Conservation (phyloP, 2,888 invertebrate species). For the Platycheirus albimanus region DNA sequence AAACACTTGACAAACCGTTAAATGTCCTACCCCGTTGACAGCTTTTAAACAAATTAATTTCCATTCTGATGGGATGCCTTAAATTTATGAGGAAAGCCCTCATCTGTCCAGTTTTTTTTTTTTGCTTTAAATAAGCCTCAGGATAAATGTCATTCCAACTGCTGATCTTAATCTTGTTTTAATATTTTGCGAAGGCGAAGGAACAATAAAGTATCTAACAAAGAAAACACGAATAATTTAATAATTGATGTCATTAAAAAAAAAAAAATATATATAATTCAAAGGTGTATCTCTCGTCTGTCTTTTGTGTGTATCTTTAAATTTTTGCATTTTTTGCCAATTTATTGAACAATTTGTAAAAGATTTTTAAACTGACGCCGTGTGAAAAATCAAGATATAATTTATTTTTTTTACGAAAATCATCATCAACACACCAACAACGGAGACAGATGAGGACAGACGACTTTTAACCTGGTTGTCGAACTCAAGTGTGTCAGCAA, state of each 20-base stretch:
- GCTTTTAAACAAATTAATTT: slow-evolving; percentile 18
- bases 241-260: slow-evolving; percentile 7
- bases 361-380: slow-evolving; percentile 34
- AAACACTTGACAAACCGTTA: slow-evolving; percentile 15
- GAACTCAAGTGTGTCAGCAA: neutral
- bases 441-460: too few relatives aligned
- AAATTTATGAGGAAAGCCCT: slow-evolving; percentile 27
- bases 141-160: slow-evolving; percentile 5
- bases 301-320: too few relatives aligned
- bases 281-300: slow-evolving; percentile 3
- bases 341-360: slow-evolving; percentile 20
- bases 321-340: neutral
- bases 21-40: slow-evolving; percentile 23
- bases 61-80: neutral
- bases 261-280: neutral
- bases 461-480: slow-evolving; percentile 3
- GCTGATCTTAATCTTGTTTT: slow-evolving; percentile 7
- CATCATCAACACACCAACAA: too few relatives aligned
- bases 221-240: too few relatives aligned
- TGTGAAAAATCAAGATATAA: too few relatives aligned
- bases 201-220: too few relatives aligned
- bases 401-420: too few relatives aligned
- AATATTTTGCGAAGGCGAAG: neutral
- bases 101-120: slow-evolving; percentile 2
- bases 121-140: too few relatives aligned